Conservation (phyloP, 2,888 invertebrate species). For the Drosophila quinaria region DNA sequence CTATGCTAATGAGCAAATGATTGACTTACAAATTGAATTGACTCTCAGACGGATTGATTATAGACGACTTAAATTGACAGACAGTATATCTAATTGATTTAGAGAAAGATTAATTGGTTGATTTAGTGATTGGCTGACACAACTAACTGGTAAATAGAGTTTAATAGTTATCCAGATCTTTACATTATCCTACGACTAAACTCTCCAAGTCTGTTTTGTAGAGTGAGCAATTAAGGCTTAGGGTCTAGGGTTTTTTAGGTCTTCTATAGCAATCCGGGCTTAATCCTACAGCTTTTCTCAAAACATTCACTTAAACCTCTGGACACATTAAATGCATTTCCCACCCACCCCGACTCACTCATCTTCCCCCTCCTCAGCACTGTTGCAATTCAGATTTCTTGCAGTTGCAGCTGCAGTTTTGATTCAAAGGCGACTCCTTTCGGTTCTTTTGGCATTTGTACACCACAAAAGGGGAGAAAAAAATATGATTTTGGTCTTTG, state of each 20-base stretch:
- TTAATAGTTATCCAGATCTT: no score
- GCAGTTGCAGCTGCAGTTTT: constrained; percentile 48
- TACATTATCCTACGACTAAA: no score
- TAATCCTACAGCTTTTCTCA: not conserved
- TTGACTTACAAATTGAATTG: not conserved
- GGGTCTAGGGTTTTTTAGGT: not conserved
- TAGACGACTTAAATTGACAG: not conserved
- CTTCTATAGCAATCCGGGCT: not conserved
- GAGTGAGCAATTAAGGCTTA: not conserved
- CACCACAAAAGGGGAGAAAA: constrained; percentile 13
- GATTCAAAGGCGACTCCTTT: constrained; percentile 53
- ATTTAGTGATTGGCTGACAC: no score
- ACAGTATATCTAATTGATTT: not conserved
- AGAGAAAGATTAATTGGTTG: not conserved
- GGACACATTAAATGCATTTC: constrained; percentile 38
- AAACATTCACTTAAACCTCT: not conserved
- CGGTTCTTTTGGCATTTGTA: constrained; percentile 63
- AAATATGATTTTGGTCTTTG: constrained; percentile 57
- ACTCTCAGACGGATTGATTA: not conserved
- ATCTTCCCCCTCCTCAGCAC: no score
- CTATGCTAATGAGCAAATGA: not conserved
- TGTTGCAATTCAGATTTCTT: constrained; percentile 38
- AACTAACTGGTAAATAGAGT: not conserved
- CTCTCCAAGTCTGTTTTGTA: not conserved
- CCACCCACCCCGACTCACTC: not conserved